Base-by-base conservation (phyloP, 2,888 invertebrate species). In the Crematogaster levior region DNA sequence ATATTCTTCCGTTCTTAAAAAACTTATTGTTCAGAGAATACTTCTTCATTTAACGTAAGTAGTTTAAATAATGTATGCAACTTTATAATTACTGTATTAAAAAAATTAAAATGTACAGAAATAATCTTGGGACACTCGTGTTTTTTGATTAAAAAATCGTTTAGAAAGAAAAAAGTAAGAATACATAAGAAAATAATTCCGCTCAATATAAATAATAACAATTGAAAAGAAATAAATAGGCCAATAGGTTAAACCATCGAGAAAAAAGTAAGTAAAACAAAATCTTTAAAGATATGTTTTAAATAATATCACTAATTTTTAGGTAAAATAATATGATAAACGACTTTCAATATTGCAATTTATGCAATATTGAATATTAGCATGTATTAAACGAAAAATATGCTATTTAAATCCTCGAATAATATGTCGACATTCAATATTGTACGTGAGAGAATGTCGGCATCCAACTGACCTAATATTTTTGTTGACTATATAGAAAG, bases 111-210 rank as follows among this genome's bases (percentile, higher is more conserved):
- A n/a, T n/a, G n/a, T n/a, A n/a, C 15, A 27, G 30, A 58, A 58
- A 58, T 6, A 5, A 48, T 37, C 4, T n/a, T 21, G 6, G 12
- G 15, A 4, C 5, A 80, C 84, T 83, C 53, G 86, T 27, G 5
- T 81, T 75, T 82, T 85, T 82, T 85, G 82, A 85, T 75, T 82
- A 73, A 53, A 77, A 51, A 27, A 56, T 56, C 7, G 27, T 21
- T 68, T 68, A 84, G 86, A 84, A 84, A 85, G 66, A 85, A 86
- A 82, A 81, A 81, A 84, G 86, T 82, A 82, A n/a, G n/a, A n/a
- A n/a, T n/a, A n/a, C n/a, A n/a, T n/a, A n/a, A n/a, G n/a, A n/a
- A n/a, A n/a, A n/a, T n/a, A n/a, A n/a, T n/a, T n/a, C n/a, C n/a
- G n/a, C n/a, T n/a, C n/a, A n/a, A n/a, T n/a, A n/a, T n/a, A n/a